Conservation (phyloP, 92 coral and sea anemone species). For the Phenganax marumi region DNA sequence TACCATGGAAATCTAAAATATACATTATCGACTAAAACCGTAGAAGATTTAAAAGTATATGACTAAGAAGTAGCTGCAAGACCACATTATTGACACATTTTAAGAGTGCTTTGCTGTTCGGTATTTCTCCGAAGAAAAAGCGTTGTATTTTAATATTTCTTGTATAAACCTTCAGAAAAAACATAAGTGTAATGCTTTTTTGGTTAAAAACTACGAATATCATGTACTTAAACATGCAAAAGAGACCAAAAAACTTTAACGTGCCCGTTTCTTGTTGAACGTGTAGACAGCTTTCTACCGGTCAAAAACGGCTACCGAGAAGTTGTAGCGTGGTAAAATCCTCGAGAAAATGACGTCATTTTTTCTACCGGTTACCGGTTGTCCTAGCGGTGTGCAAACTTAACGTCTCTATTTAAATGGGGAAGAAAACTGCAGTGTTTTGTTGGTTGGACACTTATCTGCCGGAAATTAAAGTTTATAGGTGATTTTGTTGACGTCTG, state of each 20-base stretch:
- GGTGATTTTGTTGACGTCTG: no score
- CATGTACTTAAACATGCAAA: not conserved
- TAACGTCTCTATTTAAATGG: not conserved
- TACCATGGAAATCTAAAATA: not conserved
- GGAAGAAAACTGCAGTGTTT: no score
- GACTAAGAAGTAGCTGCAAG: not conserved
- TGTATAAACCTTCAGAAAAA: not conserved
- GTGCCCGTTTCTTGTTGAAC: slow-evolving; percentile 1
- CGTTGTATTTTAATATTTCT: not conserved
- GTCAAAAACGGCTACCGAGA: slow-evolving; percentile 16
- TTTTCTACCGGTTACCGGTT: not conserved
- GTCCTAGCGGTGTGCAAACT: not conserved
- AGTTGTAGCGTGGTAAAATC: slow-evolving; percentile 2
- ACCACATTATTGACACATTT: not conserved
- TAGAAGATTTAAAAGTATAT: not conserved
- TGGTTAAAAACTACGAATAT: not conserved
- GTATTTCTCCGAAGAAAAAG: not conserved
- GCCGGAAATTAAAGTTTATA: no score
- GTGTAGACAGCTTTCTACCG: not conserved
- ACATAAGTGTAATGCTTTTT: not conserved
- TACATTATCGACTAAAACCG: not conserved
- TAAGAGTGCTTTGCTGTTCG: not conserved
- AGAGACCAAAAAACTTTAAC: not conserved
- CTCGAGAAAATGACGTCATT: slow-evolving; percentile 20
- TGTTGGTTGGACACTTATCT: no score